Evolutionary conservation across 2,888 invertebrate species (phyloP).

Genomic region (Hydropsyche betteni): DNA sequence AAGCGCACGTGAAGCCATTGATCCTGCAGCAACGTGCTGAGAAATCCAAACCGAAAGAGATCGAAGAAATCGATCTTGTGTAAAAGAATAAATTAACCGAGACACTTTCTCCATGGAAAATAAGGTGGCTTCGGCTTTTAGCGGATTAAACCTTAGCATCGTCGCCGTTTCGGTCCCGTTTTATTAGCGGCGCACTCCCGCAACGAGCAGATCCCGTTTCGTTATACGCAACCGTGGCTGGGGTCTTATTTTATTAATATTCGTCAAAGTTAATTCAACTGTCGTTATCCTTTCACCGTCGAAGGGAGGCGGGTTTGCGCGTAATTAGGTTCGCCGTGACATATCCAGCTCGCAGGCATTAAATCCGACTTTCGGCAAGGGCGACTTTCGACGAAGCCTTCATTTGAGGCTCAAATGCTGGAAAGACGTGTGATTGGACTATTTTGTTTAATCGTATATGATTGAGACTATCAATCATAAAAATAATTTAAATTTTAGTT

Average conservation of each 20-base stretch:
- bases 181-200: conserved; percentile 28
- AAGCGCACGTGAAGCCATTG: too few species aligned
- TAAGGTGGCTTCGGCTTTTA: background rate
- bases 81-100: too few species aligned
- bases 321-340: conserved; percentile 47
- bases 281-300: conserved; percentile 47
- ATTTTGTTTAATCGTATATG: too few species aligned
- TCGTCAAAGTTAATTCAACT: conserved; percentile 50
- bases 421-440: conserved; percentile 19
- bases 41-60: too few species aligned
- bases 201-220: conserved; percentile 20
- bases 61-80: too few species aligned
- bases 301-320: conserved; percentile 9
- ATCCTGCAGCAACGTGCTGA: too few species aligned
- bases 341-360: conserved; percentile 35
- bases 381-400: conserved; percentile 26
- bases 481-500: too few species aligned
- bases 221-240: background rate
- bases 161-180: conserved; percentile 24
- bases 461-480: too few species aligned
- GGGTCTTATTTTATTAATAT: conserved; percentile 49
- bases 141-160: conserved; percentile 8
- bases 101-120: too few species aligned
- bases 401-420: conserved; percentile 42
- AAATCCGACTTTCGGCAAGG: conserved; percentile 31